These are phyloP conservation scores for Boloria selene DNA, from an alignment of 2,888 invertebrate species.

Conservation along the genomic window DNA sequence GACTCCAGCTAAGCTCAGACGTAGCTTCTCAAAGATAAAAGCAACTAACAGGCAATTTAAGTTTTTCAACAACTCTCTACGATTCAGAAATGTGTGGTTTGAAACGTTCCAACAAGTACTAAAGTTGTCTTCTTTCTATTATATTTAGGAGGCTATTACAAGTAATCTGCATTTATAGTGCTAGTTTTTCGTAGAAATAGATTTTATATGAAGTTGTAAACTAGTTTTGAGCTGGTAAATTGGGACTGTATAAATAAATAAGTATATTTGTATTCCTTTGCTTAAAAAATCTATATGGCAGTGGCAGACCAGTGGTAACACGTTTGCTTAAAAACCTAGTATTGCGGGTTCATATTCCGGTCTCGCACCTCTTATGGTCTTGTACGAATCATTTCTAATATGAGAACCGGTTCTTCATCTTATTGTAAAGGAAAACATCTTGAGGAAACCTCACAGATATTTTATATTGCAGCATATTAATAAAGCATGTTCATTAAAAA, in stretches of 20 bases:
- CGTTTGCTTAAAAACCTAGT: no score
- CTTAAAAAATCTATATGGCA: no score
- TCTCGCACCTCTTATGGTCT: no score
- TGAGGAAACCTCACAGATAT: no score
- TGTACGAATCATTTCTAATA: no score
- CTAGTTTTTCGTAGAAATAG: slow-evolving; percentile 10
- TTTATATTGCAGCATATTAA: no score
- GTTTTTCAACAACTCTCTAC: slow-evolving; percentile 53
- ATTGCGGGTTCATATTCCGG: no score
- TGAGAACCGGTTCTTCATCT: no score
- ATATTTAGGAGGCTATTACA: slow-evolving; percentile 25
- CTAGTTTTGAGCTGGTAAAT: neutral
- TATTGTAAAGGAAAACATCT: no score
- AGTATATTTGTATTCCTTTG: no score
- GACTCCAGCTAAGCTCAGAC: slow-evolving; percentile 42
- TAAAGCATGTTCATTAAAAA: no score
- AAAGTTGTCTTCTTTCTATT: slow-evolving; percentile 21
- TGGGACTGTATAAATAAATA: neutral
- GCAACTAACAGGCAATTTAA: slow-evolving; percentile 73
- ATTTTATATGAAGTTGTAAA: slow-evolving; percentile 8
- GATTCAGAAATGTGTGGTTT: slow-evolving; percentile 42
- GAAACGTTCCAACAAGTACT: slow-evolving; percentile 21
- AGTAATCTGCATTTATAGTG: slow-evolving; percentile 24
- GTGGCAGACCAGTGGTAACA: no score
- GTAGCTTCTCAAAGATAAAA: slow-evolving; percentile 58